phyloP scores from a whole-genome alignment of 2,797 vertebrate species.

The Thunnus albacares region DNA sequence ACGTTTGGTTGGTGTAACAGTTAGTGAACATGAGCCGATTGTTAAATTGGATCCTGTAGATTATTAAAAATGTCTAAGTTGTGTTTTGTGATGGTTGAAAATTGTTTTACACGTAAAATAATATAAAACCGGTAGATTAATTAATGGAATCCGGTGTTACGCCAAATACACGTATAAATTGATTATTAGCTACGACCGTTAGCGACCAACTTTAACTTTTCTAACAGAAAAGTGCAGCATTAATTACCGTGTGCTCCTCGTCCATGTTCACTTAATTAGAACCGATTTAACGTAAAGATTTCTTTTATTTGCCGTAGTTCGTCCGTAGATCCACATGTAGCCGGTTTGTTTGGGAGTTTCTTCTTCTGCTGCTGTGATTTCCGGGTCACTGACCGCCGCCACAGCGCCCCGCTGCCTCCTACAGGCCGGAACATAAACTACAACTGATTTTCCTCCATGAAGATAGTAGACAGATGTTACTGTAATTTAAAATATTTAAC shows the following conservation, averaged over 20 bases:
- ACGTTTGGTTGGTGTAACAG: too few species aligned
- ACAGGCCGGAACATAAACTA: not conserved
- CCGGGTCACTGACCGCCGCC: not conserved
- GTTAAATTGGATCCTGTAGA: too few species aligned
- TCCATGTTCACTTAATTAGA: conserved; percentile 22
- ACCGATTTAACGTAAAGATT: rapidly evolving
- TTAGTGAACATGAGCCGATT: too few species aligned
- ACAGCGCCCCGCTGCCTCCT: conserved; percentile 11
- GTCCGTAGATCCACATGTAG: not conserved
- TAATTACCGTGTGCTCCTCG: conserved; percentile 37
- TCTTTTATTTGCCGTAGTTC: rapidly evolving
- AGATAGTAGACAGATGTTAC: not conserved
- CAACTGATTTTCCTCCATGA: rapidly evolving
- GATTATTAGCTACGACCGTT: not conserved
- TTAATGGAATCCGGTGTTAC: not conserved
- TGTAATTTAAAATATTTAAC: too few species aligned
- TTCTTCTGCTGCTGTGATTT: not conserved
- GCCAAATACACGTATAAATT: too few species aligned
- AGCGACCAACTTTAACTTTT: too few species aligned
- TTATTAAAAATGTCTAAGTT: too few species aligned
- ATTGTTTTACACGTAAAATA: too few species aligned
- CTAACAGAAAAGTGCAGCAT: rapidly evolving
- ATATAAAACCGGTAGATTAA: not conserved
- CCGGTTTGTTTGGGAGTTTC: not conserved
- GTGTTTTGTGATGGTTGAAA: too few species aligned